Conservation (phyloP, 2,888 invertebrate species). For the Drosophila neutralis region DNA sequence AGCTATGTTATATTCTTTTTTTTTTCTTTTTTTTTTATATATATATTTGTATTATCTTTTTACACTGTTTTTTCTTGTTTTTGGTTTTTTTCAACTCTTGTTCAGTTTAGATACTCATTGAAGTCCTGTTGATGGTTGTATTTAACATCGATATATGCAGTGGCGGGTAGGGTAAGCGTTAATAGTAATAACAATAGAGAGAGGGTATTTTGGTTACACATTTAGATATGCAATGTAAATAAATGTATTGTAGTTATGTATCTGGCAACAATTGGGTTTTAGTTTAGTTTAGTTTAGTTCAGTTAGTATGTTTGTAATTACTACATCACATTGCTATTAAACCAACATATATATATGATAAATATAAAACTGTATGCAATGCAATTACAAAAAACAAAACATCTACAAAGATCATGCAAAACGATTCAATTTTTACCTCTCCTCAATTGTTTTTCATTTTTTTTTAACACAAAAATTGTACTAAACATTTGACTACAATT, state of each 20-base stretch:
- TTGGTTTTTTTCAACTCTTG: conserved; percentile 30
- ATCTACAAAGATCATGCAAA: conserved; percentile 81
- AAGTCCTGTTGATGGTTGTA: conserved; percentile 83
- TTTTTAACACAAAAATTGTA: conserved; percentile 38
- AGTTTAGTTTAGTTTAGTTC: conserved; percentile 5
- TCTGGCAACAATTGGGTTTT: conserved; percentile 7
- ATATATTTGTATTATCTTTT: conserved; percentile 26
- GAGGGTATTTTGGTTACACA: conserved; percentile 81
- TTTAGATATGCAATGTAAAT: conserved; percentile 63
- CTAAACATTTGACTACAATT: conserved; percentile 54
- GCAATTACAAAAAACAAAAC: conserved; percentile 21
- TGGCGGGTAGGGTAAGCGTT: conserved; percentile 83
- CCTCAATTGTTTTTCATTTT: conserved; percentile 23
- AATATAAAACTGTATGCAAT: conserved; percentile 18
- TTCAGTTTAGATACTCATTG: conserved; percentile 85
- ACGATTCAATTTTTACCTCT: conserved; percentile 52
- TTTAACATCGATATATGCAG: conserved; percentile 78
- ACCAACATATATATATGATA: conserved; percentile 10
- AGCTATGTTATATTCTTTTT: conserved; percentile 1
- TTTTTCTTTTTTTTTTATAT: neutral
- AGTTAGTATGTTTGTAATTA: conserved; percentile 39
- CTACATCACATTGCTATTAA: conserved; percentile 21
- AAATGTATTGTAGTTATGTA: conserved; percentile 16
- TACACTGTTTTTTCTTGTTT: conserved; percentile 27
- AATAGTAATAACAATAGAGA: conserved; percentile 76